Conservation (phyloP, 2,113 vertebrate genomes). For the Cochlearius cochlearius region DNA sequence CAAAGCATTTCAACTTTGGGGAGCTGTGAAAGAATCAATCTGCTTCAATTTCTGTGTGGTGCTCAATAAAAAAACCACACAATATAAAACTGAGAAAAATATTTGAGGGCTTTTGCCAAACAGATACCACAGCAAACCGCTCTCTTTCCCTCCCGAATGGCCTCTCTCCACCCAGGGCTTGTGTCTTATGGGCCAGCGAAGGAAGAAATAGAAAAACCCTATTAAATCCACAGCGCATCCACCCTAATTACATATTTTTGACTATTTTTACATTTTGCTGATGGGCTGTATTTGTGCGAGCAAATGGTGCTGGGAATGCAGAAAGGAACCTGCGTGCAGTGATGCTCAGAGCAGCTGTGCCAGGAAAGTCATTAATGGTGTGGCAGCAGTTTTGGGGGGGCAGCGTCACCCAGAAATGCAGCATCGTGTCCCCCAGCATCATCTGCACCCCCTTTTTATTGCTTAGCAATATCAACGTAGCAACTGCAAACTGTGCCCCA, state of each 20-base stretch:
- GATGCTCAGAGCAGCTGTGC: neutral
- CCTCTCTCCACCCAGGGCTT: neutral
- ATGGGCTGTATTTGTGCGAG: neutral
- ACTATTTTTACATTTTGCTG: slow-evolving; percentile 55
- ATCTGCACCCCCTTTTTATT: neutral
- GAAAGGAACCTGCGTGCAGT: neutral
- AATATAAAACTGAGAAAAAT: slow-evolving; percentile 11
- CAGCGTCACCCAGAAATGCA: neutral
- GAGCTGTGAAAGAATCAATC: slow-evolving; percentile 46
- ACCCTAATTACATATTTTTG: slow-evolving; percentile 9
- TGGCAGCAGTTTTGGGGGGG: neutral
- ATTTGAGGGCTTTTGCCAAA: neutral
- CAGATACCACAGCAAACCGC: neutral
- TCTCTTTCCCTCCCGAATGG: neutral
- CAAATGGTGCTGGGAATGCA: neutral
- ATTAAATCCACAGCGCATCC: neutral
- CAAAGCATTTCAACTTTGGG: slow-evolving; percentile 6
- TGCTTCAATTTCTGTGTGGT: neutral
- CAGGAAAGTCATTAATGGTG: neutral
- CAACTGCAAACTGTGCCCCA: neutral
- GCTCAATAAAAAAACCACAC: neutral
- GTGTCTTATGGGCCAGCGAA: neutral
- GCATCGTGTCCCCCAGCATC: rapidly evolving
- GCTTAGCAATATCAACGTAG: neutral
- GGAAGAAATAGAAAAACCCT: slow-evolving; percentile 2